These are phyloP conservation scores for Metalampra italica DNA, from an alignment of 2,888 invertebrate genomes.

Conservation along the genomic window DNA sequence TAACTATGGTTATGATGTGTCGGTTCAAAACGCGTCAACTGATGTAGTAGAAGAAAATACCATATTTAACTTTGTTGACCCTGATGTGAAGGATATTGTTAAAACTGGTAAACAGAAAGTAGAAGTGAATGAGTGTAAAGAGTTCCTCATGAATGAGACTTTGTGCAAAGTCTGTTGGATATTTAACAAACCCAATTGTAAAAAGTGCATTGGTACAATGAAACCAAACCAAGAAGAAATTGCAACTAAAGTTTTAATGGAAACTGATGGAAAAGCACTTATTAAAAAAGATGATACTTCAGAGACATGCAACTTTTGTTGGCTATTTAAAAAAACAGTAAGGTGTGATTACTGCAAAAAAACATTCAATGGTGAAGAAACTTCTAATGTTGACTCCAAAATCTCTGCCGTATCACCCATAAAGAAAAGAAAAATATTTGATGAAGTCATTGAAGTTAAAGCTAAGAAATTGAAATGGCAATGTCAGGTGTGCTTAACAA, in stretches of 20 bases:
- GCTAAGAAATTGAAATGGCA: slow-evolving; percentile 32
- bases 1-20: no score
- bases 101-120: neutral
- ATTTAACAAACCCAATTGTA: slow-evolving; percentile 26
- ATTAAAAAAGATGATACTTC: neutral
- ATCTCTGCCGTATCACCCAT: neutral
- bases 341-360: slow-evolving; percentile 41
- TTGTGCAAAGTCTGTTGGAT: slow-evolving; percentile 29
- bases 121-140: neutral
- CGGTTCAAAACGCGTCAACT: neutral
- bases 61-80: neutral
- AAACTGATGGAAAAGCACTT: no score
- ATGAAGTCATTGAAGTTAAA: neutral
- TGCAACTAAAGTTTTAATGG: neutral
- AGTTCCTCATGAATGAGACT: neutral
- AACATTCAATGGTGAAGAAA: slow-evolving; percentile 5
- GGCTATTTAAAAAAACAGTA: slow-evolving; percentile 32
- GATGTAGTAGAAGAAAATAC: neutral
- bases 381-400: neutral
- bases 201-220: slow-evolving; percentile 16
- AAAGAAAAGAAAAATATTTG: slow-evolving; percentile 13
- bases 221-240: neutral
- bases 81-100: neutral
- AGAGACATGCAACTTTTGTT: slow-evolving; percentile 35
- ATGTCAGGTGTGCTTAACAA: slow-evolving; percentile 41